These are phyloP conservation scores for Melieria crassipennis DNA, from an alignment of 2,888 invertebrate species.

Conservation along the genomic window DNA sequence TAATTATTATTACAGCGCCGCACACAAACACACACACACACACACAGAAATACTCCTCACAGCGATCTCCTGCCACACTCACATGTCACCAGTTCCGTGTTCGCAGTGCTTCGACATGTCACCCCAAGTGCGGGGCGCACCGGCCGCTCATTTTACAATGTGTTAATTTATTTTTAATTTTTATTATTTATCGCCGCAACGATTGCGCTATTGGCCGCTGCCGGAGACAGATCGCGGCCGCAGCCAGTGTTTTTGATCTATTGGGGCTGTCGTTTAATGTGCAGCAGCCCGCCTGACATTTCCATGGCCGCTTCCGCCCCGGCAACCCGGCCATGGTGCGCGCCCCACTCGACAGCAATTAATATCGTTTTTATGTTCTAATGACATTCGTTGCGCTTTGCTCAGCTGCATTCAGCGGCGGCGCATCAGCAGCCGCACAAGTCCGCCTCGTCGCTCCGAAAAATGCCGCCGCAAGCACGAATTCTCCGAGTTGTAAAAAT, in stretches of 20 bases:
- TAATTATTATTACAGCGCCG: conserved; percentile 27
- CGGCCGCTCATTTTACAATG: conserved; percentile 50
- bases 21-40: conserved; percentile 1
- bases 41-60: neutral
- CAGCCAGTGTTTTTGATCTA: conserved; percentile 15
- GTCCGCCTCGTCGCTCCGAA: conserved; percentile 29
- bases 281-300: conserved; percentile 1
- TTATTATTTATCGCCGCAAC: conserved; percentile 54
- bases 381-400: conserved; percentile 62
- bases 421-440: conserved; percentile 16
- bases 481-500: conserved; percentile 62
- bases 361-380: conserved; percentile 58
- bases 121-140: neutral
- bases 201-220: conserved; percentile 45
- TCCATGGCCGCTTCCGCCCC: neutral
- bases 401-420: conserved; percentile 56
- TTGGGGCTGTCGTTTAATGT: conserved; percentile 1
- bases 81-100: neutral
- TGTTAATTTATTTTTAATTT: conserved; percentile 62
- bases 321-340: neutral
- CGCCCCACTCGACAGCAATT: conserved; percentile 41
- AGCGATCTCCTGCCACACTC: neutral
- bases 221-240: conserved; percentile 2
- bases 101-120: neutral
- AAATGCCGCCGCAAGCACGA: conserved; percentile 60